Evolutionary conservation across 2,113 vertebrate genomes (phyloP).

Genomic region (Micronycteris hirsuta): DNA sequence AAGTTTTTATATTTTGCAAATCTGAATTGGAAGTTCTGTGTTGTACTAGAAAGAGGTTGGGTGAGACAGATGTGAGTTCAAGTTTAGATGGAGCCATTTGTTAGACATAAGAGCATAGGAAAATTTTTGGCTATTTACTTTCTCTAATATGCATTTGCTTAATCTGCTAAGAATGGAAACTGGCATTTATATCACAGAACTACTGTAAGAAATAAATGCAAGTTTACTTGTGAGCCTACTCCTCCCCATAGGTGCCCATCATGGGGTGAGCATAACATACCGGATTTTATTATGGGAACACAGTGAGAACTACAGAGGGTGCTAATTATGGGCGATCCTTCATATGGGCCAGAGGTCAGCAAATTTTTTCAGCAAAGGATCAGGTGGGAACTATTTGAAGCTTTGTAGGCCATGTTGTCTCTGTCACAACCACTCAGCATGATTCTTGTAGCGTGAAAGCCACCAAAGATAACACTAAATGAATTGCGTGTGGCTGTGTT

Average conservation of each 20-base stretch:
- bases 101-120: background rate
- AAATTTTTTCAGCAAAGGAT: background rate
- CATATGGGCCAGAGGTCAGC: background rate
- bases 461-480: background rate
- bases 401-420: background rate
- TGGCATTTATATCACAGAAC: background rate
- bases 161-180: background rate
- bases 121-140: background rate
- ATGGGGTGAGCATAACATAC: background rate
- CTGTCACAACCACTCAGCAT: background rate
- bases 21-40: background rate
- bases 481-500: background rate
- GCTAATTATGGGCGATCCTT: background rate
- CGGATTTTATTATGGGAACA: background rate
- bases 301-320: background rate
- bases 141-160: background rate
- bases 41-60: background rate
- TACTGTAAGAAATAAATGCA: background rate
- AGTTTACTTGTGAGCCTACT: background rate
- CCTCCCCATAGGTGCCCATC: background rate
- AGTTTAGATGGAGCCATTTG: background rate
- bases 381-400: background rate
- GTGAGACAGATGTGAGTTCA: background rate
- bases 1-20: background rate
- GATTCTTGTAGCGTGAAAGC: background rate